phyloP scores from a whole-genome alignment of 1,140 invertebrate genomes.

The Araneus ventricosus region DNA sequence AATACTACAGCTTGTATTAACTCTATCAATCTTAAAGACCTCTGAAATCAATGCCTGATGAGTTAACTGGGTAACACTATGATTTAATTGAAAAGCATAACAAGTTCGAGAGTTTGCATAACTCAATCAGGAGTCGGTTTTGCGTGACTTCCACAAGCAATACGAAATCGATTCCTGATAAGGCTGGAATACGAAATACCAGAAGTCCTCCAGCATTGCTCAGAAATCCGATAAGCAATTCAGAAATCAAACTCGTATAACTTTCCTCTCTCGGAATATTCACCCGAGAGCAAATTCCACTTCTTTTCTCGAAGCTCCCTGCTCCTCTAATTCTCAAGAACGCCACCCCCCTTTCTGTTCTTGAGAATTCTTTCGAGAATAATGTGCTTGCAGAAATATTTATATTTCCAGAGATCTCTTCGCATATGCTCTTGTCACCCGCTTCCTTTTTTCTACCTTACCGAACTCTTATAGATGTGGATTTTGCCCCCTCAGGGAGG shows the following conservation, averaged over 20 bases:
- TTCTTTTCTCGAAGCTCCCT: neutral
- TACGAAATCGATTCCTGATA: no score
- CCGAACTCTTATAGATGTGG: neutral
- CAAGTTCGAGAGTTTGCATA: no score
- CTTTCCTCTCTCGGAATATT: neutral
- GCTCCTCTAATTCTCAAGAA: neutral
- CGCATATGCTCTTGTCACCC: neutral
- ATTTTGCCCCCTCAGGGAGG: neutral
- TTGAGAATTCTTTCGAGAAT: neutral
- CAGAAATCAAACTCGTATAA: neutral
- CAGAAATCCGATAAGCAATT: neutral
- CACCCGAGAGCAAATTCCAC: constrained; percentile 10
- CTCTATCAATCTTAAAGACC: no score
- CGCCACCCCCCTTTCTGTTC: neutral
- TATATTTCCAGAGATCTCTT: neutral
- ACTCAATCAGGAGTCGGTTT: no score
- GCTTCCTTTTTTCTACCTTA: neutral
- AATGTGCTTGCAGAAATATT: constrained; percentile 17
- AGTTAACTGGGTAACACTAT: no score
- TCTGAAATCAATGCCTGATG: no score
- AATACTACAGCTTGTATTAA: no score
- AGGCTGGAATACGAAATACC: no score
- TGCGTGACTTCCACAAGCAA: no score
- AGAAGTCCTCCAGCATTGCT: no score
- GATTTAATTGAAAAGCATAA: no score